Evolutionary conservation across 2,888 invertebrate species (phyloP).

Genomic region (Drosophila macrothrix): DNA sequence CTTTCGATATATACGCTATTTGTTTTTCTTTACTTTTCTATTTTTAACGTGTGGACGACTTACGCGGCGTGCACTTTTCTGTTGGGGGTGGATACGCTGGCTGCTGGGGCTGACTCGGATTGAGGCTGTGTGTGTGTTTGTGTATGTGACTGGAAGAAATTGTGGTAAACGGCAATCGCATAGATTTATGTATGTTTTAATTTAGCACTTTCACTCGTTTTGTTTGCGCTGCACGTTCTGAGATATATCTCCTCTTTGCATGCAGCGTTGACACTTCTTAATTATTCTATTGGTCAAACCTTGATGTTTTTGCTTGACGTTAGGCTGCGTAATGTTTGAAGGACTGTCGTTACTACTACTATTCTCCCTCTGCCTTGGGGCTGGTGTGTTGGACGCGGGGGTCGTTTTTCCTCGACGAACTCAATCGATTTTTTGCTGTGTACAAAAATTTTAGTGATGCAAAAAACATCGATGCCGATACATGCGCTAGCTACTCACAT

Average conservation of each 20-base stretch:
- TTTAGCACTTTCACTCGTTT: conserved; percentile 73
- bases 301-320: conserved; percentile 50
- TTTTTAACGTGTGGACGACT: conserved; percentile 76
- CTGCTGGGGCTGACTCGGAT: conserved; percentile 38
- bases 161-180: conserved; percentile 49
- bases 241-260: conserved; percentile 30
- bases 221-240: conserved; percentile 69
- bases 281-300: conserved; percentile 51
- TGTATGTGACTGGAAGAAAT: conserved; percentile 55
- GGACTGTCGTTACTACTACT: conserved; percentile 79
- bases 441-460: conserved; percentile 66
- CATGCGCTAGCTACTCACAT: conserved; percentile 7
- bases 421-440: conserved; percentile 74
- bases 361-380: conserved; percentile 69
- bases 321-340: conserved; percentile 75
- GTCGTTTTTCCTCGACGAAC: conserved; percentile 66
- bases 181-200: conserved; percentile 52
- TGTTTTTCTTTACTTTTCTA: conserved; percentile 40
- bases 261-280: conserved; percentile 32
- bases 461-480: conserved; percentile 35
- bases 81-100: conserved; percentile 54
- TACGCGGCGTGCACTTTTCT: conserved; percentile 72
- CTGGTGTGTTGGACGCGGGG: conserved; percentile 68
- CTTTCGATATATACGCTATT: conserved; percentile 26
- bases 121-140: conserved; percentile 21